These are phyloP conservation scores for Mugil cephalus DNA, from an alignment of 2,113 vertebrate genomes.

Conservation along the genomic window DNA sequence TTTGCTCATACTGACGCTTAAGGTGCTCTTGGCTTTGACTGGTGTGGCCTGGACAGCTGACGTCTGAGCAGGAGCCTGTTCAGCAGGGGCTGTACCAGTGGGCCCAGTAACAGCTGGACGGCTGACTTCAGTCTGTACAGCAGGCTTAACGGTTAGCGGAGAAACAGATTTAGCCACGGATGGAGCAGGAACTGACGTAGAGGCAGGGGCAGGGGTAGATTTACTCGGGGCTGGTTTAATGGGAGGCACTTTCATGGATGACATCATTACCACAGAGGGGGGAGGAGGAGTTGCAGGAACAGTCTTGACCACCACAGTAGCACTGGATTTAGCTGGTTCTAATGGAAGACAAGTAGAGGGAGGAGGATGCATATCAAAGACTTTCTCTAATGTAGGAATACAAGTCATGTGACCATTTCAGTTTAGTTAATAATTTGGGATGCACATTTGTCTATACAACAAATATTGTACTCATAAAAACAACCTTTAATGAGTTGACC, in stretches of 20 bases:
- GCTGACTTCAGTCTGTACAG: constrained; percentile 15
- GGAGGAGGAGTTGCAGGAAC: constrained; percentile 66
- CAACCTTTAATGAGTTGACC: neutral
- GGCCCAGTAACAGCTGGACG: constrained; percentile 16
- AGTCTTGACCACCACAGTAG: constrained; percentile 83
- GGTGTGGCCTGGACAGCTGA: constrained; percentile 32
- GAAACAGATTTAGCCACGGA: constrained; percentile 60
- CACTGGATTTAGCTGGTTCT: constrained; percentile 83
- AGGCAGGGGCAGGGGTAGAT: constrained; percentile 39
- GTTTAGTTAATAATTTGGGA: too few relatives aligned
- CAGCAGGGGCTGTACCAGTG: neutral
- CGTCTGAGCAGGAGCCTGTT: constrained; percentile 35
- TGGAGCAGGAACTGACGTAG: constrained; percentile 63
- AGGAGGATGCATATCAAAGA: neutral
- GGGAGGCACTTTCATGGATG: constrained; percentile 78
- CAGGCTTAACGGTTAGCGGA: constrained; percentile 49
- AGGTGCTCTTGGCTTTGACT: constrained; percentile 81
- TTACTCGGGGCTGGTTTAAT: constrained; percentile 80
- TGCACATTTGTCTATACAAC: neutral
- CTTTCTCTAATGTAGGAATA: neutral
- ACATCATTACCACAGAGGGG: constrained; percentile 79
- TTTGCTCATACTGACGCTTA: constrained; percentile 83
- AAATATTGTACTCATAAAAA: neutral
- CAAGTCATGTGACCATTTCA: neutral
- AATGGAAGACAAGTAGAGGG: neutral